Base-by-base conservation (phyloP, 2,888 invertebrate genomes). In the Sipunculus nudus region DNA sequence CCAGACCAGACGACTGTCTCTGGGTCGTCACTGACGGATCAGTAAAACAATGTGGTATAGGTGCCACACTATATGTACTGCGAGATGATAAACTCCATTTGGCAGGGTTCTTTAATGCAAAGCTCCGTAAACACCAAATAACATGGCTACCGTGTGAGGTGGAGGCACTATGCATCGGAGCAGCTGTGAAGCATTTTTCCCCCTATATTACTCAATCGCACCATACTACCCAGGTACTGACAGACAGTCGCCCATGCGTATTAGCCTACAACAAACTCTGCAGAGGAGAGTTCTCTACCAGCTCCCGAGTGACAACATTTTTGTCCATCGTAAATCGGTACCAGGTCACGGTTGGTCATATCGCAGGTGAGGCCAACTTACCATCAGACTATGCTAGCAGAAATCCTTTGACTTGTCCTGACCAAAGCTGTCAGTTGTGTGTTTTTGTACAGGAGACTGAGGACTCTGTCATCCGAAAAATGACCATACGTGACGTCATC, bases 21-120 rank as follows among this genome's bases (percentile, higher is more conserved):
- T 61, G 59, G 61, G 35, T 61, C 8, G 46, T 70, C 4, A 50
- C 47, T 52, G 64, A 56, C 21, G 58, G 52, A 6, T 41, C 57
- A 26, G 43, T 53, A 2, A 59, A 60, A 28, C 19, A 46, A 26
- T 35, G 23, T 21, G 66, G 70, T n/a, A 54, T 59, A 13, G 46
- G 43, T n/a, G 52, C 53, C 5, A 59, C 59, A 4, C 25, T 59
- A 31, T 59, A 59, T 32, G 23, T 53, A 16, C 31, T 32, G 13
- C n/a, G 38, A 54, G 29, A 52, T 16, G 40, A 25, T 21, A 52
- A 28, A 52, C 50, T 57, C 13, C 38, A n/a, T 19, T 32, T 57
- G 4, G 49, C 40, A 19, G 48, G 29, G 16, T 57, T 54, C 43
- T 45, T 47, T 26, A 57, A 57, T 50, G 50, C 39, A n/a, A 57